These are phyloP conservation scores for Psittacus erithacus DNA, from an alignment of 2,113 vertebrate genomes.

Conservation along the genomic window DNA sequence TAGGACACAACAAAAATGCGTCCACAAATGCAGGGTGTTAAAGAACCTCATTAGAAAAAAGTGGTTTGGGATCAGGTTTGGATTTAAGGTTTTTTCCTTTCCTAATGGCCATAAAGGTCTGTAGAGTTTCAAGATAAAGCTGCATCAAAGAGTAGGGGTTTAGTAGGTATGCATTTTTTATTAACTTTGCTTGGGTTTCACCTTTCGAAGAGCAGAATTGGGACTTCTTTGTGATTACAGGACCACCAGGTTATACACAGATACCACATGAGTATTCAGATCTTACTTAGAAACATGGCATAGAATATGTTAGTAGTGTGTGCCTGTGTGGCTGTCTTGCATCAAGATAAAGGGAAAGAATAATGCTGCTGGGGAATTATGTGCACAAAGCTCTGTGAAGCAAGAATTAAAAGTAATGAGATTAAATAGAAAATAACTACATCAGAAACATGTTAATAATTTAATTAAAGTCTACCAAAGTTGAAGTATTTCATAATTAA, in stretches of 20 bases:
- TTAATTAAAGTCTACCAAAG: conserved; percentile 67
- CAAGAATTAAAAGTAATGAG: conserved; percentile 58
- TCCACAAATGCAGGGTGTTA: not conserved
- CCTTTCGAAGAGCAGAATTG: not conserved
- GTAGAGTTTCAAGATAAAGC: not conserved
- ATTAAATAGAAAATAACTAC: conserved; percentile 67
- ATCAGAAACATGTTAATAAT: conserved; percentile 59
- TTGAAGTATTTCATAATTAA: conserved; percentile 56
- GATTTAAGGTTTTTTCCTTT: not conserved
- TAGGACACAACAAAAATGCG: not conserved
- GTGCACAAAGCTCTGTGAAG: conserved; percentile 54
- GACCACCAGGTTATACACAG: not conserved
- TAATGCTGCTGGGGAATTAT: conserved; percentile 37
- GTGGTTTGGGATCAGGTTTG: rapidly evolving
- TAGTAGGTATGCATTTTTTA: not conserved
- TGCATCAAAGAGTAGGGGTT: not conserved
- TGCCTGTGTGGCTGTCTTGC: not conserved
- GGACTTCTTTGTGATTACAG: not conserved
- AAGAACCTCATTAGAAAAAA: not conserved
- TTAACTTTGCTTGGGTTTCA: not conserved
- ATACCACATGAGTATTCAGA: not conserved
- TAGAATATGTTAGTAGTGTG: not conserved
- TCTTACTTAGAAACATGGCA: not conserved
- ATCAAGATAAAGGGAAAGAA: conserved; percentile 24
- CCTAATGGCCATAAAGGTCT: not conserved